Base-by-base conservation (phyloP, 2,888 invertebrate genomes). In the Drosophila lutescens region DNA sequence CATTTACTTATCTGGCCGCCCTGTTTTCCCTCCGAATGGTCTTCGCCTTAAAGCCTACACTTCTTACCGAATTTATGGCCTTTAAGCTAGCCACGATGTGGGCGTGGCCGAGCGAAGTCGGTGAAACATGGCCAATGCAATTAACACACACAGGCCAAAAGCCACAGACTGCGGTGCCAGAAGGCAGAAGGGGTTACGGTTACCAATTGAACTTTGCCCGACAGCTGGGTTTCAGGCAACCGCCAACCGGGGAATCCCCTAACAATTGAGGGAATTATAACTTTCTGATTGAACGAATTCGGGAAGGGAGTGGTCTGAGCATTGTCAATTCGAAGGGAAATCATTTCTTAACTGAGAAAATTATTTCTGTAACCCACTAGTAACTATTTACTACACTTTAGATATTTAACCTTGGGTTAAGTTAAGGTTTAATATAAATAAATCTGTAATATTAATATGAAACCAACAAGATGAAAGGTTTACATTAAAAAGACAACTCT, bases 91-190 rank as follows among this genome's bases (percentile, higher is more conserved):
- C 40, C 62, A 59, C 56, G 8, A 51, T 46, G 58, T 47, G 57
- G 73, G 56, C 60, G 55, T 46, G 50, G 67, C 49, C 15, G 30
- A 30, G 30, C n/a, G 17, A 13, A n/a, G 32, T 26, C 41, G 51
- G 51, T 51, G 41, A 51, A 70, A 60, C 60, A 70, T 54, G 66
- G 54, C 54, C 72, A 74, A 71, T 70, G 80, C 74, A 87, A 79
- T 86, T 86, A 84, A 76, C 78, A 68, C 60, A 41, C 62, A 47
- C 65, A 50, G 49, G 51, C 59, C 49, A 56, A 17, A 63, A 40
- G 75, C 78, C 69, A 20, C 69, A 67, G 59, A 53, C 61, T 78
- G 81, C 36, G 72, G 65, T 74, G 63, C 9, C 38, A 34, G 36
- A 23, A 30, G 38, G 20, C 10, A 10, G 46, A 66, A 54, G 65